Percentiles rank a stretch among this genome's conserved stretches.
phyloP scores from a whole-genome alignment of 2,113 vertebrate species.

The Hypomesus transpacificus region DNA sequence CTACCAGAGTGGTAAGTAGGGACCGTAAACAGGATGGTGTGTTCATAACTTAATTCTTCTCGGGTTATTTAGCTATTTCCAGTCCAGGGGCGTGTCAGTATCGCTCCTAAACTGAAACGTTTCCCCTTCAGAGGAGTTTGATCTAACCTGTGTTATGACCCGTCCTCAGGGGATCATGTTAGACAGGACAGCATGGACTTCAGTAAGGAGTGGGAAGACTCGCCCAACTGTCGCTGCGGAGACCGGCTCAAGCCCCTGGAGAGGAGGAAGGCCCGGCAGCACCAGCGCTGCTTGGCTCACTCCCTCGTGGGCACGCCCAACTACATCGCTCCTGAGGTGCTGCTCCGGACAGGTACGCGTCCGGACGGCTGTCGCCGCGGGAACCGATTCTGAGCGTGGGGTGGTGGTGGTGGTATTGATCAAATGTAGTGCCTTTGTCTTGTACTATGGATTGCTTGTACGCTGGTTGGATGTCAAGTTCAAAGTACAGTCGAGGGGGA shows the following conservation, averaged over 20 bases:
- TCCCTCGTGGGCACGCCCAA: slow-evolving; percentile 97
- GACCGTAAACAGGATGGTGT: not conserved
- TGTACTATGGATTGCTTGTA: not conserved
- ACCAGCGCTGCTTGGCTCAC: slow-evolving; percentile 95
- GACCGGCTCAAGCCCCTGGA: slow-evolving; percentile 92
- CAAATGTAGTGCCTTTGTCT: no score
- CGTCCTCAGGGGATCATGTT: slow-evolving; percentile 83
- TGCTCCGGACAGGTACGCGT: slow-evolving; percentile 86
- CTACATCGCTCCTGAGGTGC: slow-evolving; percentile 95
- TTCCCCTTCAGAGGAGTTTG: not conserved
- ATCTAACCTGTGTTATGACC: not conserved
- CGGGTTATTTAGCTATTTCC: not conserved
- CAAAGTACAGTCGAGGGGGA: not conserved
- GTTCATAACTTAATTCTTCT: not conserved
- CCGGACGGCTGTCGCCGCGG: no score
- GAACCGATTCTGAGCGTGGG: no score
- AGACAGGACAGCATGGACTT: slow-evolving; percentile 99
- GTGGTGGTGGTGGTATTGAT: no score
- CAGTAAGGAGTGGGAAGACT: slow-evolving; percentile 94
- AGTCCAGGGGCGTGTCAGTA: no score
- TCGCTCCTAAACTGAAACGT: not conserved
- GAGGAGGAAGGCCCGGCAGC: slow-evolving; percentile 89
- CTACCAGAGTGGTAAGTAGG: slow-evolving; percentile 92
- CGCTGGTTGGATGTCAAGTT: not conserved
- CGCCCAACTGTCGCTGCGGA: slow-evolving; percentile 85